Conservation (phyloP, 2,888 invertebrate species). For the Leucophenga maculata region DNA sequence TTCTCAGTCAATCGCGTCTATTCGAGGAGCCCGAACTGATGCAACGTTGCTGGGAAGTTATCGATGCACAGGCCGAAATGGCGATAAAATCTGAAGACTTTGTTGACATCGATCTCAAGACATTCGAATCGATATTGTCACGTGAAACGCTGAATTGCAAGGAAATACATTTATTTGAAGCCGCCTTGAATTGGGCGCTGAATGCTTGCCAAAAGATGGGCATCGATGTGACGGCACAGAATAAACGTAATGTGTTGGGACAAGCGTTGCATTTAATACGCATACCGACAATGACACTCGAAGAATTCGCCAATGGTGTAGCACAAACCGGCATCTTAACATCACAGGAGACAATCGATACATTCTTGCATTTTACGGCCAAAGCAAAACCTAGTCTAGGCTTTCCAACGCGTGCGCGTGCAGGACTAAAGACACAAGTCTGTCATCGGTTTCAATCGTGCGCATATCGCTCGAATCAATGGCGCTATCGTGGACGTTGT, state of each 20-base stretch:
- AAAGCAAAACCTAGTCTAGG: slow-evolving; percentile 86
- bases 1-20: slow-evolving; percentile 93
- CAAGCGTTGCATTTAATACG: slow-evolving; percentile 89
- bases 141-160: slow-evolving; percentile 96
- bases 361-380: slow-evolving; percentile 95
- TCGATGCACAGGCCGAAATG: slow-evolving; percentile 96
- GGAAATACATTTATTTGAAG: slow-evolving; percentile 92
- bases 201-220: slow-evolving; percentile 91
- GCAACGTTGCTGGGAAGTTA: slow-evolving; percentile 97
- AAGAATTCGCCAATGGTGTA: slow-evolving; percentile 95
- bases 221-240: slow-evolving; percentile 84
- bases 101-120: slow-evolving; percentile 94
- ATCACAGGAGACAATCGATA: slow-evolving; percentile 93
- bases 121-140: slow-evolving; percentile 90
- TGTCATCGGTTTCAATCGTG: slow-evolving; percentile 97
- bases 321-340: slow-evolving; percentile 94
- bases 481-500: slow-evolving; percentile 96
- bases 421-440: slow-evolving; percentile 92
- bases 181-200: slow-evolving; percentile 93
- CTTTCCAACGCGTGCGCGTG: slow-evolving; percentile 86
- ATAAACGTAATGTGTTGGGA: slow-evolving; percentile 83
- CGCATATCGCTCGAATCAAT: slow-evolving; percentile 96
- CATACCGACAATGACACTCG: slow-evolving; percentile 94
- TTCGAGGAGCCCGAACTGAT: slow-evolving; percentile 98
- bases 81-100: slow-evolving; percentile 96